Conservation (phyloP, 1,140 invertebrate species). For the Solenopsis fugax region DNA sequence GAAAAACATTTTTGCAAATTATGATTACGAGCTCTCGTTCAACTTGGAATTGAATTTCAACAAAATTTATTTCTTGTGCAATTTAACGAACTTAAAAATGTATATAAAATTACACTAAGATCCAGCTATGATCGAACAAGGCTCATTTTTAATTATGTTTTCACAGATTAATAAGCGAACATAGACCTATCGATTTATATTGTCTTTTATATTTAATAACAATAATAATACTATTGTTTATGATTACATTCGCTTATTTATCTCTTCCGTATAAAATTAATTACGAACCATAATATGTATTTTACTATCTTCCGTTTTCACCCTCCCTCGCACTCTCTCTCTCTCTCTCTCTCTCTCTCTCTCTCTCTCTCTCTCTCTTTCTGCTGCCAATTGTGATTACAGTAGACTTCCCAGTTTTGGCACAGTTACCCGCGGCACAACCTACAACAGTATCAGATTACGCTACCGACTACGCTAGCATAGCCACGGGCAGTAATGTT, state of each 20-base stretch:
- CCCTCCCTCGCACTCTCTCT: not conserved
- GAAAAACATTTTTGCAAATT: not conserved
- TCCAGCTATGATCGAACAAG: too few species aligned
- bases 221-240: too few species aligned
- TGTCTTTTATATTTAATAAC: too few species aligned
- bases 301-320: not conserved
- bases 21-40: not conserved
- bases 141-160: too few species aligned
- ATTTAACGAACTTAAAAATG: too few species aligned
- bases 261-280: not conserved
- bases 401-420: slow-evolving; percentile 59
- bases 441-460: slow-evolving; percentile 60
- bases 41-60: too few species aligned
- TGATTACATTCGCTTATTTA: not conserved
- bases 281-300: not conserved
- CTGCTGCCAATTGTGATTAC: slow-evolving; percentile 50
- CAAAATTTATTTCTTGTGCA: too few species aligned
- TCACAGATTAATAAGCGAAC: too few species aligned
- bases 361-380: not conserved
- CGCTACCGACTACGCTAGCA: slow-evolving; percentile 35
- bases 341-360: not conserved
- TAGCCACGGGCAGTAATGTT: slow-evolving; percentile 61
- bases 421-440: slow-evolving; percentile 44
- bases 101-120: too few species aligned
- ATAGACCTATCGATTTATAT: too few species aligned